phyloP scores from a whole-genome alignment of 2,113 vertebrate species.

The Eira barbara region DNA sequence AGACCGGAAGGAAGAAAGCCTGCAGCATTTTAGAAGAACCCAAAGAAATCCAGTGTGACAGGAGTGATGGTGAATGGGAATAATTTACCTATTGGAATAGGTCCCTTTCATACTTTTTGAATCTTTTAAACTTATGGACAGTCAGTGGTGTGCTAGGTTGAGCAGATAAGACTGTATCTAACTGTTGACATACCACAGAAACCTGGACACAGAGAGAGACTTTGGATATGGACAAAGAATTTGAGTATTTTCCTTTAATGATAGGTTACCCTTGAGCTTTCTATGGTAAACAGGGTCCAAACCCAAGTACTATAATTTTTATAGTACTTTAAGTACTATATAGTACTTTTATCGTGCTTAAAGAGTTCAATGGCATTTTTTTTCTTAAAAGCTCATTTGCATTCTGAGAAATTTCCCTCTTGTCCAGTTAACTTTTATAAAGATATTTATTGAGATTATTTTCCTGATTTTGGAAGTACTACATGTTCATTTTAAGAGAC shows the following conservation, averaged over 20 bases:
- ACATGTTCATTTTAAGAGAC: background rate
- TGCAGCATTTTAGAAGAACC: background rate
- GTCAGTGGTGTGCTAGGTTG: too few relatives aligned
- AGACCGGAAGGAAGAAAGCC: background rate
- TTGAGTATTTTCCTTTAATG: slow-evolving; percentile 22
- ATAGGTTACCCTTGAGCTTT: background rate
- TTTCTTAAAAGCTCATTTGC: slow-evolving; percentile 11
- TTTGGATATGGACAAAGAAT: background rate
- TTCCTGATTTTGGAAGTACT: slow-evolving; percentile 27
- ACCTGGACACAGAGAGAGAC: background rate
- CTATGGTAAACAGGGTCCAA: background rate
- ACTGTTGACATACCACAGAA: background rate
- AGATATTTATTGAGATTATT: background rate
- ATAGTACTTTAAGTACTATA: background rate
- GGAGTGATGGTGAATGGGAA: background rate
- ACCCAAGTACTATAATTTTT: background rate
- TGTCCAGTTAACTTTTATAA: background rate
- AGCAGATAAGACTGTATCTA: background rate
- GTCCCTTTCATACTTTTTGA: background rate
- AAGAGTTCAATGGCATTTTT: background rate
- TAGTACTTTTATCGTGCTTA: background rate
- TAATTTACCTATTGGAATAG: background rate
- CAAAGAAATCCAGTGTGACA: background rate
- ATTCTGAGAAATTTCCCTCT: background rate
- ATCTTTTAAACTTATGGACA: background rate